phyloP scores from a whole-genome alignment of 2,888 invertebrate species.

The Falcaria lacertinaria region DNA sequence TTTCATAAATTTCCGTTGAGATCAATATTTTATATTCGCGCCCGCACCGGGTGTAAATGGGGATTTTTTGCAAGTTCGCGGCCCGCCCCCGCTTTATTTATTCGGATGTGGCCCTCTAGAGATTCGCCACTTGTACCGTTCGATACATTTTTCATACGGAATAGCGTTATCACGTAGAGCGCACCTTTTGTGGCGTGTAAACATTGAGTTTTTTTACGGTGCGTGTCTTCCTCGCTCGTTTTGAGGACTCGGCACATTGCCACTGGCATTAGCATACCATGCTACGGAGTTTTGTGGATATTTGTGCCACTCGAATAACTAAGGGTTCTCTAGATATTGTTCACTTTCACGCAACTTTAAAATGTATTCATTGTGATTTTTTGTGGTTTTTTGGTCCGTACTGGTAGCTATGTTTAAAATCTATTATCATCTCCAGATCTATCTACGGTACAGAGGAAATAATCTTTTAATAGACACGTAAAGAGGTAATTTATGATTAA shows the following conservation, averaged over 20 bases:
- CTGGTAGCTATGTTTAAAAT: no score
- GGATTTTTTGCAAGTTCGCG: constrained; percentile 54
- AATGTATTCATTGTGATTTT: no score
- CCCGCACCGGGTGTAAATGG: constrained; percentile 51
- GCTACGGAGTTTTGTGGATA: not conserved
- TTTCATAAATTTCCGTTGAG: constrained; percentile 72
- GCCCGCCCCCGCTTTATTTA: constrained; percentile 49
- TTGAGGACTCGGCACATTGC: not conserved
- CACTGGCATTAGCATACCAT: not conserved
- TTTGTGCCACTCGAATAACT: not conserved
- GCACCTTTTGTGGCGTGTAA: constrained; percentile 28
- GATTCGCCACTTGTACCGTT: constrained; percentile 59
- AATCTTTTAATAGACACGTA: no score
- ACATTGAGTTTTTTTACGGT: constrained; percentile 22
- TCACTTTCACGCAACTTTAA: no score
- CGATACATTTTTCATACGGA: constrained; percentile 65
- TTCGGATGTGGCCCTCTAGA: constrained; percentile 54
- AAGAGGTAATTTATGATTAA: not conserved
- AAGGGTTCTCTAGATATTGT: no score
- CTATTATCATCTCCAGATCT: no score
- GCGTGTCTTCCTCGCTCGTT: not conserved
- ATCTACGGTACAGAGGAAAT: no score
- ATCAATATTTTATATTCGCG: constrained; percentile 76
- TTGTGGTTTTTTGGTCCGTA: no score
- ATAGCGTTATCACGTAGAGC: constrained; percentile 64